Evolutionary conservation across 2,888 invertebrate species (phyloP).

Genomic region (Heliconius cydno): DNA sequence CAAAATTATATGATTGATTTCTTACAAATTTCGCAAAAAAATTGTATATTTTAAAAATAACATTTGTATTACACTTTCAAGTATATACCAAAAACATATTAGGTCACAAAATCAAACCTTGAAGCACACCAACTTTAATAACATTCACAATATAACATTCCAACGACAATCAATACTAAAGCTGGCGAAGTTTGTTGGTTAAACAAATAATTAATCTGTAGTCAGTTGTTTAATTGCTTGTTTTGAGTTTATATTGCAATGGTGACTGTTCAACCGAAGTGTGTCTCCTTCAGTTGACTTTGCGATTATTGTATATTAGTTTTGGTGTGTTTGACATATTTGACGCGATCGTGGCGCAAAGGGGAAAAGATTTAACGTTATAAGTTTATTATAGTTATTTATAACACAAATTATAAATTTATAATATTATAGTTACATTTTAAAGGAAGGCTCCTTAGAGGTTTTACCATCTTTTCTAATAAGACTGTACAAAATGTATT

Average conservation of each 20-base stretch:
- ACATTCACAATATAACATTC: slow-evolving; percentile 11
- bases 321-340: background rate
- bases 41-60: too few relatives aligned
- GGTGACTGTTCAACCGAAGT: slow-evolving; percentile 29
- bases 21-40: too few relatives aligned
- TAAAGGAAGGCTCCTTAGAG: too few relatives aligned
- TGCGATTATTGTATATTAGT: slow-evolving; percentile 20
- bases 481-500: too few relatives aligned
- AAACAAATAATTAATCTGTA: slow-evolving; percentile 79
- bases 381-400: too few relatives aligned
- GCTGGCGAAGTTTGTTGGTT: slow-evolving; percentile 67
- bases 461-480: too few relatives aligned
- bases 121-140: background rate
- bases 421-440: too few relatives aligned
- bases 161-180: slow-evolving; percentile 52
- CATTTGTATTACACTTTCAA: background rate
- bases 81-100: background rate
- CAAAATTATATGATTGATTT: too few relatives aligned
- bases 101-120: background rate
- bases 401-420: too few relatives aligned
- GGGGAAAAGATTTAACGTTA: background rate
- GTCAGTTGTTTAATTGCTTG: slow-evolving; percentile 78
- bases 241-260: slow-evolving; percentile 69
- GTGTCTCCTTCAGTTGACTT: slow-evolving; percentile 26
- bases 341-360: background rate